Evolutionary conservation across 2,113 vertebrate species (phyloP), one percentile per base, ranked within the genome.

Genomic region (Scomber scombrus): DNA sequence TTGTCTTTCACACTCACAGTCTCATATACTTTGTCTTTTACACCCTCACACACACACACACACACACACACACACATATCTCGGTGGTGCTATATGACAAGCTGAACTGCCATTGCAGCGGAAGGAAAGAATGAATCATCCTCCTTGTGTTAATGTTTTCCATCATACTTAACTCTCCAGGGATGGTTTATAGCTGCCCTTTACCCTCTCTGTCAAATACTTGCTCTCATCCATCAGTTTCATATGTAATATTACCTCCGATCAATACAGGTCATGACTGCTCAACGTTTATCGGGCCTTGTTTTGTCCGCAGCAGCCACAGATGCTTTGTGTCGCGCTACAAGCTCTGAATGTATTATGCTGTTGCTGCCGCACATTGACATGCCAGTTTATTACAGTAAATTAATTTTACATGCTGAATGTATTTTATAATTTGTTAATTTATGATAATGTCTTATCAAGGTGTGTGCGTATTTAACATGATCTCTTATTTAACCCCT

Each of bases 241-340:
- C 76, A 81, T 88, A 78, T 84, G 83, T 87, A 92, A 89, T 91
- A 91, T 91, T 85, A 82, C 78, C 83, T 85, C 75, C 1, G 82
- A 91, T 93, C 90, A 78, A 92, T 91, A 78, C 84, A 51, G 86
- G 90, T 89, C 90, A 88, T 31, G 21, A 77, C 64, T 78, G 80
- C 82, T 79, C 79, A 80, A 64, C 23, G 46, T 81, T 85, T 71
- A 75, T 58, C 54, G 40, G 76, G 71, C 75, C 71, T 10, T 16
- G 63, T 8, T 1, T 70, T 64, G 61, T 67, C 56, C 77, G 45
- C 75, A 57, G 0, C 75, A 15, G 47, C 66, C 18, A 0, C 63
- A 21, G 66, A 43, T 11, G 66, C 58, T 7, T 15, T 66, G 15
- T 11, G 29, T 26, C 26, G 34, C 34, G 34, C 71, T 34, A 9